Percentiles rank a stretch among this genome's conserved stretches.
phyloP scores from a whole-genome alignment of 2,113 vertebrate species.

The Diadophis punctatus region DNA sequence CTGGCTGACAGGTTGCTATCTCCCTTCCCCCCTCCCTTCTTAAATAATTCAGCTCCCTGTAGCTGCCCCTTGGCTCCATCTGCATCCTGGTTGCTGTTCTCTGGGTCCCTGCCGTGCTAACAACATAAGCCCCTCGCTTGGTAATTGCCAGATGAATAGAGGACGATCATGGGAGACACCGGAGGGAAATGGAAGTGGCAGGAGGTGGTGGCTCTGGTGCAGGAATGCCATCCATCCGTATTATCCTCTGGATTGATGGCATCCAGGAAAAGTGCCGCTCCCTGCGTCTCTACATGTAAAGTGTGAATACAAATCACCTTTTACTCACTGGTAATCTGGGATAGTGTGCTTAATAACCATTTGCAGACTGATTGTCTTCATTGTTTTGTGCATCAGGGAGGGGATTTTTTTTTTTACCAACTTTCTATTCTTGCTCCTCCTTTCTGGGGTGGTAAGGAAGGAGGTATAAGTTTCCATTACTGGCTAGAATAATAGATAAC shows the following conservation, averaged over 20 bases:
- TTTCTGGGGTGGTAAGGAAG: not conserved
- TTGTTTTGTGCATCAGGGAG: not conserved
- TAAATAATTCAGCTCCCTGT: constrained; percentile 26
- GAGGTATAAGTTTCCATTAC: not conserved
- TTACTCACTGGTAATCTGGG: not conserved
- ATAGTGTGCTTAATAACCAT: not conserved
- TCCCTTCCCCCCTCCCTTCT: not conserved
- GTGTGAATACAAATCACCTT: no score
- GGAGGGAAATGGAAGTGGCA: constrained; percentile 12
- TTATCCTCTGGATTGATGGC: not conserved
- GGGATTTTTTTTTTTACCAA: not conserved
- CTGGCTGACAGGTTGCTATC: constrained; percentile 28
- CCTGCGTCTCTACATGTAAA: not conserved
- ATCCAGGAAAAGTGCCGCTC: not conserved
- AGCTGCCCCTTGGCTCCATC: constrained; percentile 24
- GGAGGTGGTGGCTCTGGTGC: not conserved
- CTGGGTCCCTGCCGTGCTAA: constrained; percentile 18
- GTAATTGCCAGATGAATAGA: constrained; percentile 35
- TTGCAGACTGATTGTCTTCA: not conserved
- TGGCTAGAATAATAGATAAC: not conserved
- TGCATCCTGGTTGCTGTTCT: constrained; percentile 23
- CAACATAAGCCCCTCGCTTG: constrained; percentile 31
- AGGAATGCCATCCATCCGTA: not conserved
- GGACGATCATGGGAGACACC: constrained; percentile 14
- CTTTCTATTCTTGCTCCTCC: not conserved